phyloP scores from a whole-genome alignment of 1,140 invertebrate species.

The Anastrepha obliqua region DNA sequence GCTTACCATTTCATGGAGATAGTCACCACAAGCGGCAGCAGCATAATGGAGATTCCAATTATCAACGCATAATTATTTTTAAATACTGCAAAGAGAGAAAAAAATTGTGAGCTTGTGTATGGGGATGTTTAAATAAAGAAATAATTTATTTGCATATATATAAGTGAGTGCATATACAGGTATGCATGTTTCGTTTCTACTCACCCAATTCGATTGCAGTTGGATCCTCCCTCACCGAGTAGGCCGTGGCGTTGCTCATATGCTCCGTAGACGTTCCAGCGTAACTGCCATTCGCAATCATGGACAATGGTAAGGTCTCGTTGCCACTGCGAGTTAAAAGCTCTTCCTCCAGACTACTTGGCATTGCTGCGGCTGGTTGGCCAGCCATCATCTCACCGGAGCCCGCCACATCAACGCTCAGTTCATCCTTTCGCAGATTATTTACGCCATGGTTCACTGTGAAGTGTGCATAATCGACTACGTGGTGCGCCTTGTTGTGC shows the following conservation, averaged over 20 bases:
- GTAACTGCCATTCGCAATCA: constrained; percentile 32
- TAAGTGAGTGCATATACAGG: background rate
- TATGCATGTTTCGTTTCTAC: background rate
- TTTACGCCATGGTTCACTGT: constrained; percentile 60
- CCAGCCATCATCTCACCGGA: constrained; percentile 58
- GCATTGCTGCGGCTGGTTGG: background rate
- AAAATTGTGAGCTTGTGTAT: background rate
- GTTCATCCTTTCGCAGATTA: constrained; percentile 68
- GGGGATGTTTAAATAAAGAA: constrained; percentile 12
- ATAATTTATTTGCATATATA: background rate
- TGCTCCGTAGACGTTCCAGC: constrained; percentile 50
- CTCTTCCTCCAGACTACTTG: constrained; percentile 24
- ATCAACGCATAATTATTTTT: constrained; percentile 26
- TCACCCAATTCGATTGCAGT: constrained; percentile 46
- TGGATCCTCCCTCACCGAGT: constrained; percentile 62
- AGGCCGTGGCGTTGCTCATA: constrained; percentile 60
- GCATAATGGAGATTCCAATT: constrained; percentile 65
- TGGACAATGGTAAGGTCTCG: constrained; percentile 15
- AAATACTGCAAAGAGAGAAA: constrained; percentile 44
- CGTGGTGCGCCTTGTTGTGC: constrained; percentile 43
- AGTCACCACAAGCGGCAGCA: constrained; percentile 65
- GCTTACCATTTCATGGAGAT: constrained; percentile 67
- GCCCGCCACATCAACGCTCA: constrained; percentile 62
- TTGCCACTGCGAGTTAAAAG: constrained; percentile 40
- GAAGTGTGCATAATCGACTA: constrained; percentile 54